These are phyloP conservation scores for Zenarchopterus dispar DNA, from an alignment of 2,797 vertebrate genomes.

Conservation along the genomic window DNA sequence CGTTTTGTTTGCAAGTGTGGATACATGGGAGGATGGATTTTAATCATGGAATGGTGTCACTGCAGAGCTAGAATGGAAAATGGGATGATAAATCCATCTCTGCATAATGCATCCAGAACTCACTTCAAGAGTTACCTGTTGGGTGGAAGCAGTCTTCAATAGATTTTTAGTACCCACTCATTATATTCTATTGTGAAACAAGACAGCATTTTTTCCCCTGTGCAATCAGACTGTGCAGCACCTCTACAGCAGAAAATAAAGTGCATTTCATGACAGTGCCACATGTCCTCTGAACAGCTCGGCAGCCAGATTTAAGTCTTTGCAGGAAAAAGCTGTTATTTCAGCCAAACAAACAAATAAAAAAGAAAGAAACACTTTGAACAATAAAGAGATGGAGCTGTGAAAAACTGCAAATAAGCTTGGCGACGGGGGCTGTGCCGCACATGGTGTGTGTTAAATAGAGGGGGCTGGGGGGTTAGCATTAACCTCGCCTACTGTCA, in stretches of 20 bases:
- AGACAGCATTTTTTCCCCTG: conserved; percentile 12
- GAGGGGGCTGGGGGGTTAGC: conserved; percentile 35
- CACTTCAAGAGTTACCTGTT: conserved; percentile 46
- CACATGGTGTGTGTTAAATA: conserved; percentile 67
- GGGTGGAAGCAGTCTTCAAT: conserved; percentile 41
- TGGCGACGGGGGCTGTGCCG: conserved; percentile 38
- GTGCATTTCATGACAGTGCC: conserved; percentile 10
- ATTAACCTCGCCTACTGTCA: conserved; percentile 72
- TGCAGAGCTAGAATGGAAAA: conserved; percentile 9
- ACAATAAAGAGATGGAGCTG: conserved; percentile 41
- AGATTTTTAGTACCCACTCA: conserved; percentile 53
- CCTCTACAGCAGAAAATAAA: conserved; percentile 14
- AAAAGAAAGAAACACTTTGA: conserved; percentile 17
- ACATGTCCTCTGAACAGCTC: conserved; percentile 13
- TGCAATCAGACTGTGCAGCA: conserved; percentile 33
- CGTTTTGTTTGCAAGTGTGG: conserved; percentile 64
- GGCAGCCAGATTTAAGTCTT: conserved; percentile 16
- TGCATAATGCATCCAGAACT: conserved; percentile 32
- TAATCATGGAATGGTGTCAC: conserved; percentile 56
- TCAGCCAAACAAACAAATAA: conserved; percentile 23
- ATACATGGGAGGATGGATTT: conserved; percentile 66
- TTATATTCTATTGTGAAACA: conserved; percentile 52
- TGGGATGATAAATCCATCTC: conserved; percentile 38
- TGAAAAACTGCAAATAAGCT: conserved; percentile 60
- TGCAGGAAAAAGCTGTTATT: conserved; percentile 16